A percentile compares a stretch with the other conserved stretches of the same genome.
phyloP scores from a whole-genome alignment of 2,113 vertebrate genomes.

The Raja brachyura region DNA sequence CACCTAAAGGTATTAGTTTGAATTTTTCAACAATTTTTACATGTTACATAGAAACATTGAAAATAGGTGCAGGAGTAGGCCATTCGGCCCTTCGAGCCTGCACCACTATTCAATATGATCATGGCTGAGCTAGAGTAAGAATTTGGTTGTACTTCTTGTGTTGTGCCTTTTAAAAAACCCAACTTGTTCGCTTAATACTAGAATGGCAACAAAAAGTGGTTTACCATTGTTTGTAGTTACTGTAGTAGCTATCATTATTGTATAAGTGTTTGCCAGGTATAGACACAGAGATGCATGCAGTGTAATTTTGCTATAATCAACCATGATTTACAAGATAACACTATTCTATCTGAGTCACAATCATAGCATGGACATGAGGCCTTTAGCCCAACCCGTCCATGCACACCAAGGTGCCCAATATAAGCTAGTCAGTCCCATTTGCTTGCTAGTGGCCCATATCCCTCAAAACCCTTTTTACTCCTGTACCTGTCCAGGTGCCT shows the following conservation, averaged over 20 bases:
- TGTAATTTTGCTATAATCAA: not conserved
- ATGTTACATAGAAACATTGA: too few species aligned
- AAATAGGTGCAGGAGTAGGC: too few species aligned
- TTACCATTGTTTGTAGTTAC: not conserved
- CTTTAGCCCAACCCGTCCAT: too few species aligned
- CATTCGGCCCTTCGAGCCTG: too few species aligned
- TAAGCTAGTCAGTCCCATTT: too few species aligned
- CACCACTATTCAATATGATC: too few species aligned
- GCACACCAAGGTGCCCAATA: too few species aligned
- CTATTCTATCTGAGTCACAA: not conserved
- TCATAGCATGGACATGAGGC: too few species aligned
- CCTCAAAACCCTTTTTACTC: too few species aligned
- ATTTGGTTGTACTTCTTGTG: not conserved
- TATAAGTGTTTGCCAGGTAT: not conserved
- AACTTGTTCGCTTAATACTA: not conserved
- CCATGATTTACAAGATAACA: not conserved
- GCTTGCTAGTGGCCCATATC: too few species aligned
- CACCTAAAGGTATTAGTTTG: not conserved
- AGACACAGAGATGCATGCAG: not conserved
- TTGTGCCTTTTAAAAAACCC: not conserved
- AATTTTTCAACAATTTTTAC: not conserved
- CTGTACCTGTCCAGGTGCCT: too few species aligned
- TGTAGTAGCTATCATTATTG: not conserved
- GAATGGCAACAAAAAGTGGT: not conserved
- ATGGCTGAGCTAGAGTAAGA: not conserved